Evolutionary conservation across 2,113 vertebrate species (phyloP), one percentile per base, ranked within the genome.

Genomic region (Loxodonta africana): DNA sequence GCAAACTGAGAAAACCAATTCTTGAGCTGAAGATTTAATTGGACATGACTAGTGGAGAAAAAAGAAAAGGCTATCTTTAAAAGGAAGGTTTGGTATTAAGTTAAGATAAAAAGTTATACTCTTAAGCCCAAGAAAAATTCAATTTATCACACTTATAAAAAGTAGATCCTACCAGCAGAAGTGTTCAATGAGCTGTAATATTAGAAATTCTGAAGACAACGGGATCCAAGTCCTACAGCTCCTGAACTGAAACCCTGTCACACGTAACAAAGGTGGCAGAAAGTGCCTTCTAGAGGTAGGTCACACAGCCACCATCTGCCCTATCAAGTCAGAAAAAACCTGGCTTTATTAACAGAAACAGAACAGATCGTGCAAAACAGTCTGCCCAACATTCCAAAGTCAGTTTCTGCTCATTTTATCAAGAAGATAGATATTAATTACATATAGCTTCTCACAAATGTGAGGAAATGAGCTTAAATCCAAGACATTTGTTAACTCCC

Each of bases 221-320:
- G 73, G 60, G 25, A 93, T 85, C 65, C 74, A 60, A 88, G 44
- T 84, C 82, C 69, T 62, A 74, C 18, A 60, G 80, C 53, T 90
- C 74, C 88, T 88, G 80, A 97, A 83, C 5, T 71, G 82, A 96
- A 96, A 92, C 62, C 51, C 65, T 93, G 89, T 46, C 95, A 81
- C 78, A 67, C 91, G 82, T 63, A 93, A 73, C 96, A 97, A 93
- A 98, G 93, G 97, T 28, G 84, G 63, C 30, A 2, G 96, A 93
- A 98, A 97, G 98, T 81, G 44, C 93, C 86, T 97, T 93, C 94
- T 88, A 87, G 90, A 88, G 94, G 57, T 60, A 95, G 85, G 93
- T 53, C 60, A 85, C 67, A 65, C 80, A 18, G 60, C 48, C 60
- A 93, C 94, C 90, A 97, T 98, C 97, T 90, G 94, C 74, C 83